These are phyloP conservation scores for Drosophila orosa DNA, from an alignment of 1,140 invertebrate species.

Conservation along the genomic window DNA sequence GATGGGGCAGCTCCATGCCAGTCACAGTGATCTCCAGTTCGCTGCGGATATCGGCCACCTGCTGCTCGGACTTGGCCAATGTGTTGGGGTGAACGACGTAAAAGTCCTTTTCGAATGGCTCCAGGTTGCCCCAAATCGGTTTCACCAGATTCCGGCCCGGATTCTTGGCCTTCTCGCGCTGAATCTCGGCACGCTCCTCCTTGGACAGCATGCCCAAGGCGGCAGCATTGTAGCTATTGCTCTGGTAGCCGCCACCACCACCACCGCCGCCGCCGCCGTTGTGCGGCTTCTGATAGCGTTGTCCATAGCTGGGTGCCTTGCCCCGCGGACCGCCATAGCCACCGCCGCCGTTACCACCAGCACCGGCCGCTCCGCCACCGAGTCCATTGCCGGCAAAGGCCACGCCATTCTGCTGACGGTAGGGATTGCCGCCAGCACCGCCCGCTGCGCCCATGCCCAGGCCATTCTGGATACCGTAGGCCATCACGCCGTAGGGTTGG, in stretches of 20 bases:
- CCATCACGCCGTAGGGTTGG: conserved; percentile 69
- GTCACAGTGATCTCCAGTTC: conserved; percentile 94
- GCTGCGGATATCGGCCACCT: conserved; percentile 90
- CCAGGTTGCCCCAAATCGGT: conserved; percentile 94
- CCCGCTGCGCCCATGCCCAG: conserved; percentile 59
- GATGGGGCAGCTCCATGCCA: conserved; percentile 92
- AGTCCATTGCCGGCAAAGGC: conserved; percentile 39
- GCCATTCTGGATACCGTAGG: conserved; percentile 72
- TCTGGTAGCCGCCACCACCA: conserved; percentile 60
- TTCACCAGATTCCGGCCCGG: conserved; percentile 92
- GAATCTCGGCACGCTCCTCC: conserved; percentile 85
- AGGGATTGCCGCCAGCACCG: conserved; percentile 37
- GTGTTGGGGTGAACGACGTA: conserved; percentile 94
- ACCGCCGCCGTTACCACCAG: conserved; percentile 49
- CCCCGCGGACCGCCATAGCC: conserved; percentile 70
- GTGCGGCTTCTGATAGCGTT: conserved; percentile 77
- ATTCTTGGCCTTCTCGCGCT: conserved; percentile 88
- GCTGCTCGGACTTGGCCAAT: conserved; percentile 88
- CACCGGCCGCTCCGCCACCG: conserved; percentile 51
- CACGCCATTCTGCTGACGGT: conserved; percentile 72
- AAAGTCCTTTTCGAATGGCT: conserved; percentile 96
- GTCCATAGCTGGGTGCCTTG: conserved; percentile 75
- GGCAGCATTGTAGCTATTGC: conserved; percentile 75
- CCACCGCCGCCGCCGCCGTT: conserved; percentile 62
- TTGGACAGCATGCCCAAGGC: conserved; percentile 76